Evolutionary conservation across 2,888 invertebrate species (phyloP).

Genomic region (Eretmocerus hayati): DNA sequence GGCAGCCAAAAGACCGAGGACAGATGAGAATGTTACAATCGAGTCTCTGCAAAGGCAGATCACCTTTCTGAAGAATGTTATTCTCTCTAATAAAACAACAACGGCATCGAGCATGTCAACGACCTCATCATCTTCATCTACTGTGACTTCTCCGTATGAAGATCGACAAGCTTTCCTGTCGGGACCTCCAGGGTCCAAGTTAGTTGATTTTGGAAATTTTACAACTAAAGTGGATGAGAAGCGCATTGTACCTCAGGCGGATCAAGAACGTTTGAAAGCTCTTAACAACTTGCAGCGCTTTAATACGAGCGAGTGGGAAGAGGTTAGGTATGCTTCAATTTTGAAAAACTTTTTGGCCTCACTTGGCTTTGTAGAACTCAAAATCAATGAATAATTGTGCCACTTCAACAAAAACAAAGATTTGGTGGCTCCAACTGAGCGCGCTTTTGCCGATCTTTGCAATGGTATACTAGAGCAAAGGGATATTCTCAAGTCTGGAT

Average conservation of each 20-base stretch:
- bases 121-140: not conserved
- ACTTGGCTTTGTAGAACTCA: slow-evolving; percentile 12
- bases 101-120: too few relatives aligned
- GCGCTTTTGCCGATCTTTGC: not conserved
- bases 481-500: slow-evolving; percentile 7
- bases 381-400: slow-evolving; percentile 30
- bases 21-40: not conserved
- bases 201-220: slow-evolving; percentile 3
- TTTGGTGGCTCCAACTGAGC: slow-evolving; percentile 3
- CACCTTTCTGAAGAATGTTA: not conserved
- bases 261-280: slow-evolving; percentile 3
- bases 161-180: not conserved
- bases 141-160: not conserved
- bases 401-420: slow-evolving; percentile 19
- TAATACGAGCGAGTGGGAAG: slow-evolving; percentile 10
- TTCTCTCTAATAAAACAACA: not conserved
- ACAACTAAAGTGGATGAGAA: slow-evolving; percentile 16
- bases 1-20: not conserved
- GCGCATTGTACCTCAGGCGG: slow-evolving; percentile 3
- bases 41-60: not conserved
- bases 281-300: slow-evolving; percentile 16
- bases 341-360: slow-evolving; percentile 11
- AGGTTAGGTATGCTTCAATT: slow-evolving; percentile 12
- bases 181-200: not conserved
- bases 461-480: slow-evolving; percentile 12